Evolutionary conservation across 2,888 invertebrate genomes (phyloP).

Genomic region (Trichogramma dendrolimi): DNA sequence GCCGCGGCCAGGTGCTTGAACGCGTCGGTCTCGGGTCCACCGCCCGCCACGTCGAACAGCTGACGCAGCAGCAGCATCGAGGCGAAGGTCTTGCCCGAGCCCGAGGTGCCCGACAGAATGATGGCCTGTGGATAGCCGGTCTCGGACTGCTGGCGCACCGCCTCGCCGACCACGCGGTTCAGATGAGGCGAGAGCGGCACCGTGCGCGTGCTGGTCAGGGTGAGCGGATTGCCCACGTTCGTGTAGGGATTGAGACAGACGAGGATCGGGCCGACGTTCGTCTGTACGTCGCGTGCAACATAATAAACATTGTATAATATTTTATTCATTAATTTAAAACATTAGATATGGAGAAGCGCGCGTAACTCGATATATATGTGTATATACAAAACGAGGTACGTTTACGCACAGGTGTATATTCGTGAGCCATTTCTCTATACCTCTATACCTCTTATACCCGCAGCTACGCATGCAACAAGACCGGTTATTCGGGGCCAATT

Average conservation of each 20-base stretch:
- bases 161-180: constrained; percentile 84
- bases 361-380: constrained; percentile 24
- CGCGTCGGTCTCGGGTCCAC: constrained; percentile 91
- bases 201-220: constrained; percentile 74
- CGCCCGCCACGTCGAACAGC: constrained; percentile 89
- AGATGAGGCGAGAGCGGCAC: constrained; percentile 75
- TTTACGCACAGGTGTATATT: too few relatives aligned
- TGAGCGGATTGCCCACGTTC: constrained; percentile 82
- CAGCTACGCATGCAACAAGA: too few relatives aligned
- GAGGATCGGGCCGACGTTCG: constrained; percentile 87
- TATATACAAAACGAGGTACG: too few relatives aligned
- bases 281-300: too few relatives aligned
- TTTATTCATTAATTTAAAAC: constrained; percentile 16
- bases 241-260: constrained; percentile 86
- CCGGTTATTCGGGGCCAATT: too few relatives aligned
- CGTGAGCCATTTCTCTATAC: too few relatives aligned
- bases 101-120: constrained; percentile 85
- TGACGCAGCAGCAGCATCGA: constrained; percentile 87
- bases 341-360: constrained; percentile 17
- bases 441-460: too few relatives aligned
- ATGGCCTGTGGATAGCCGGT: constrained; percentile 94
- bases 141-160: constrained; percentile 89
- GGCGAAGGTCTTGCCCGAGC: constrained; percentile 90
- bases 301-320: neutral
- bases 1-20: constrained; percentile 94